Evolutionary conservation across 2,113 vertebrate species (phyloP), one percentile per base, ranked within the genome.

Genomic region (Channa maculata): DNA sequence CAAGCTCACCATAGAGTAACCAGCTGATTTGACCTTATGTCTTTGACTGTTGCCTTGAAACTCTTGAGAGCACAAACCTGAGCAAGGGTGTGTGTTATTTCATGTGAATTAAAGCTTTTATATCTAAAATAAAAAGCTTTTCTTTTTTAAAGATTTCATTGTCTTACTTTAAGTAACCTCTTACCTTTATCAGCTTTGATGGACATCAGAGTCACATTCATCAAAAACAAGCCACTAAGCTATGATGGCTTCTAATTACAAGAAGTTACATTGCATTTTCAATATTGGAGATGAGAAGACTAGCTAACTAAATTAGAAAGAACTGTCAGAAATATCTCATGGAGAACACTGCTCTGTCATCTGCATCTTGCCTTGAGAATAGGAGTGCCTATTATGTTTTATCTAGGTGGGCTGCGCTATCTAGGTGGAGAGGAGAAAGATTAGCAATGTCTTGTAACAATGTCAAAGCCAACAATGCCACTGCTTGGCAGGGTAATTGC

Each of bases 361-460:
- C 24, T 34, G 1, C 39, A 33, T 43, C 46, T 44, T 59, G 46
- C 43, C 52, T 72, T 54, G 8, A 41, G 45, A 67, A 15, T 57
- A 59, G 48, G 51, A 43, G 45, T 39, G 34, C 51, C 53, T 46
- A 64, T 82, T 59, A 53, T 24, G 11, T 33, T 48, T 68, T 24
- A 43, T 24, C 24, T 24, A 24, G 24, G 24, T 24, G 24, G 52
- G 34, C 65, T 59, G 15, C 41, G 24, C 46, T 13, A 33, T 63
- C 52, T 14, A 6, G 3, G 53, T 61, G 4, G 37, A 49, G 41
- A 54, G 13, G 8, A 50, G 38, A 37, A 39, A 15, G 38, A 51
- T 43, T 9, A 38, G 8, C 4, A 54, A 3, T 24, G 51, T 63
- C 50, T 71, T 44, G 1, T 46, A 14, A 34, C 46, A 13, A 36